Evolutionary conservation across 2,113 vertebrate genomes (phyloP).

Genomic region (Gasterosteus nipponicus): DNA sequence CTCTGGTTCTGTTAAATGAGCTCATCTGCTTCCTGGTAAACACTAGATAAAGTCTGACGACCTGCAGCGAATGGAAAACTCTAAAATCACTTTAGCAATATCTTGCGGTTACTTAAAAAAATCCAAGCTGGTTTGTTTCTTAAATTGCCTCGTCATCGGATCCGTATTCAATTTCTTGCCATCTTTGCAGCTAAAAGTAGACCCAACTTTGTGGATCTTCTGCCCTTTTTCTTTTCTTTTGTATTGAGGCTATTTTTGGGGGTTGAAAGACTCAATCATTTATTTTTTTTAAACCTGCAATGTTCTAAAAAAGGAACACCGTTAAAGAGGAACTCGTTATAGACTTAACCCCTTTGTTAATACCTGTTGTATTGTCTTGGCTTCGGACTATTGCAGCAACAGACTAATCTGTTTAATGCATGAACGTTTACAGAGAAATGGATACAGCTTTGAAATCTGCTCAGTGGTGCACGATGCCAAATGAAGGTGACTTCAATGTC

Average conservation of each 20-base stretch:
- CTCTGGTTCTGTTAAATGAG: constrained; percentile 41
- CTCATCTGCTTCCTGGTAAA: constrained; percentile 41
- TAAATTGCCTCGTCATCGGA: neutral
- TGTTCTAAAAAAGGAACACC: neutral
- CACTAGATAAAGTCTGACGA: constrained; percentile 27
- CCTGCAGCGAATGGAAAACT: constrained; percentile 9
- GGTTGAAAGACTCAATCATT: neutral
- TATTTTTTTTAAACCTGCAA: neutral
- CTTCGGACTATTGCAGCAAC: neutral
- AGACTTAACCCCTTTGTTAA: neutral
- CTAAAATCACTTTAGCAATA: constrained; percentile 4
- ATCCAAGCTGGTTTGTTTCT: neutral
- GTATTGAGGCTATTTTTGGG: too few species aligned
- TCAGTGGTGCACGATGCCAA: neutral
- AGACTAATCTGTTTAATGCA: neutral
- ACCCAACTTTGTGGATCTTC: neutral
- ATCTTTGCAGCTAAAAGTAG: constrained; percentile 14
- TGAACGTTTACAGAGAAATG: neutral
- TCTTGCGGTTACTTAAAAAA: neutral
- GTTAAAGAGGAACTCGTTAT: neutral
- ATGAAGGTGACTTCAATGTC: neutral
- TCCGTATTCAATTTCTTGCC: constrained; percentile 16
- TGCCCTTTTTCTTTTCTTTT: constrained; percentile 11
- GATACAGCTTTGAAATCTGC: neutral
- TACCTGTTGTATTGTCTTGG: neutral